Percentiles rank a stretch among this genome's conserved stretches.
phyloP scores from a whole-genome alignment of 2,797 vertebrate species.

The Onychomys torridus region DNA sequence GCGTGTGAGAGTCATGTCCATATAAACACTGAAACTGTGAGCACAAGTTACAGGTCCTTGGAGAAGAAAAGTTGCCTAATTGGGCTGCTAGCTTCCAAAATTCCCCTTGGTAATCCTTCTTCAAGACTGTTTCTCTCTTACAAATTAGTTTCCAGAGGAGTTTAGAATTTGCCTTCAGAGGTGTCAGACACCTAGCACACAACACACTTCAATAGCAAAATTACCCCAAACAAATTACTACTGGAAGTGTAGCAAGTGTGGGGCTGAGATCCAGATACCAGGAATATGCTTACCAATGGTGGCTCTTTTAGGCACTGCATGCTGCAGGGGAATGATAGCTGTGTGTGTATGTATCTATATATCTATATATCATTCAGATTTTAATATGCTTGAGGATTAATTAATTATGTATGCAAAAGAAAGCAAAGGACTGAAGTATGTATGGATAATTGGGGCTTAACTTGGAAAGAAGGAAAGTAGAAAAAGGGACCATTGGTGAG shows the following conservation, averaged over 20 bases:
- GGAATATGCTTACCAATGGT: conserved; percentile 27
- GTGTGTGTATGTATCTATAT: not conserved
- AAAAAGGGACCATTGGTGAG: not conserved
- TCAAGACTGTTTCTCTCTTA: conserved; percentile 67
- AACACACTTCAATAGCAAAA: conserved; percentile 55
- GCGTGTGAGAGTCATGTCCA: conserved; percentile 46
- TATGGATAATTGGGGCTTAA: conserved; percentile 6
- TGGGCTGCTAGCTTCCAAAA: conserved; percentile 68
- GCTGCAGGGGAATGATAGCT: not conserved
- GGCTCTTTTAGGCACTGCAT: not conserved
- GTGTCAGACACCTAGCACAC: conserved; percentile 71
- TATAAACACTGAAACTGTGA: conserved; percentile 64
- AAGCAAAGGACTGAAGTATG: conserved; percentile 20
- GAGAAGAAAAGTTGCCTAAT: conserved; percentile 74
- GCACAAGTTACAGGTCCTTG: conserved; percentile 68
- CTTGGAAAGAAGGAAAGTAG: not conserved
- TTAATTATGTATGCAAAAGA: conserved; percentile 44
- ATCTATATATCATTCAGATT: not conserved
- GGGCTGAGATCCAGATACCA: not conserved
- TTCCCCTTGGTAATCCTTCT: conserved; percentile 68
- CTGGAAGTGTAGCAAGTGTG: not conserved
- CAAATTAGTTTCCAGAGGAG: conserved; percentile 78
- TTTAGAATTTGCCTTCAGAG: conserved; percentile 69
- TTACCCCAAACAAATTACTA: conserved; percentile 59
- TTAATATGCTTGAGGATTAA: not conserved